These are phyloP conservation scores for Oreonectes daqikongensis DNA, from an alignment of 2,797 vertebrate genomes.

Conservation along the genomic window DNA sequence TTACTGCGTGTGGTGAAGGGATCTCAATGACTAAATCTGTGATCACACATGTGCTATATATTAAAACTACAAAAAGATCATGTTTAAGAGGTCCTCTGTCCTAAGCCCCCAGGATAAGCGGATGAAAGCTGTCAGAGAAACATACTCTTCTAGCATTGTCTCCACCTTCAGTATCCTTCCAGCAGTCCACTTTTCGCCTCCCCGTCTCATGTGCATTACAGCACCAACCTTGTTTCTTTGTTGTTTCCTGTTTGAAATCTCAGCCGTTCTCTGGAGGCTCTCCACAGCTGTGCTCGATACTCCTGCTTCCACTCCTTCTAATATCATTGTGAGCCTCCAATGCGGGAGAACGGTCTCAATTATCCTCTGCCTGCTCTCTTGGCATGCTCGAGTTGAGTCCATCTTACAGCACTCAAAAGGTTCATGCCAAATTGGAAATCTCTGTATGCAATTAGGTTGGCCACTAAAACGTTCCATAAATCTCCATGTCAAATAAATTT, in stretches of 20 bases:
- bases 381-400: constrained; percentile 46
- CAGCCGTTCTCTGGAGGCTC: constrained; percentile 23
- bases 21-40: background rate
- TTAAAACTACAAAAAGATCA: no score
- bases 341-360: constrained; percentile 30
- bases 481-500: constrained; percentile 30
- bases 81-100: background rate
- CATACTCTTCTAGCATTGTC: background rate
- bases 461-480: constrained; percentile 23
- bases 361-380: constrained; percentile 30
- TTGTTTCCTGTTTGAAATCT: constrained; percentile 36
- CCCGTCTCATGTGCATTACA: constrained; percentile 21
- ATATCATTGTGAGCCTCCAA: constrained; percentile 29
- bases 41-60: no score
- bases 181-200: background rate
- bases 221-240: constrained; percentile 17
- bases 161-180: background rate
- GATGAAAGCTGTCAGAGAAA: constrained; percentile 12
- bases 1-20: background rate
- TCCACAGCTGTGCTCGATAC: constrained; percentile 23
- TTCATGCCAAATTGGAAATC: constrained; percentile 43
- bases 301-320: constrained; percentile 26
- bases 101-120: background rate
- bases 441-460: constrained; percentile 33
- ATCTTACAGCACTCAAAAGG: constrained; percentile 38